Percentiles rank a stretch among this genome's conserved stretches.
phyloP scores from a whole-genome alignment of 2,888 invertebrate genomes.

The Tenthredo scrophulariae region DNA sequence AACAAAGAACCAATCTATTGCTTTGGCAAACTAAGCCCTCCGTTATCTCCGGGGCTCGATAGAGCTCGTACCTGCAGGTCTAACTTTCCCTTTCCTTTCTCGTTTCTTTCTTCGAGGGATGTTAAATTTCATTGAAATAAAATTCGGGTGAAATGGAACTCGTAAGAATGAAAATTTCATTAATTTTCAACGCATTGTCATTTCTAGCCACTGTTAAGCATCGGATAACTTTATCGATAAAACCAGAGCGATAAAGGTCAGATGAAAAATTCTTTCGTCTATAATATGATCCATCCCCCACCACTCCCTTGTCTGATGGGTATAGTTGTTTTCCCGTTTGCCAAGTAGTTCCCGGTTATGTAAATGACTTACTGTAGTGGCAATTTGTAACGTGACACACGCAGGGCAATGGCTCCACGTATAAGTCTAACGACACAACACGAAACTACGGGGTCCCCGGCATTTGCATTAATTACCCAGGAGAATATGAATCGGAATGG shows the following conservation, averaged over 20 bases:
- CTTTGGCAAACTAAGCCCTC: slow-evolving; percentile 33
- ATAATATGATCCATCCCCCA: neutral
- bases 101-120: neutral
- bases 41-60: neutral
- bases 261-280: neutral
- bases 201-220: neutral
- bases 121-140: neutral
- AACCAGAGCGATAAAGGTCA: neutral
- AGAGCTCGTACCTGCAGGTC: neutral
- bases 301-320: neutral
- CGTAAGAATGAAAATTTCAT: neutral
- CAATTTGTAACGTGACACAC: slow-evolving; percentile 23
- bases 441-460: slow-evolving; percentile 6
- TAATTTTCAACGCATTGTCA: neutral
- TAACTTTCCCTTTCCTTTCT: neutral
- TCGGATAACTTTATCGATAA: neutral
- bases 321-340: neutral
- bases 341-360: slow-evolving; percentile 8
- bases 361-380: slow-evolving; percentile 14
- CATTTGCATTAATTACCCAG: slow-evolving; percentile 53
- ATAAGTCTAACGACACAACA: slow-evolving; percentile 27
- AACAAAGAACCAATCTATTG: slow-evolving; percentile 52
- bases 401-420: neutral
- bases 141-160: neutral
- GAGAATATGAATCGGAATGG: slow-evolving; percentile 53